These are phyloP conservation scores for Clepsis dumicolana DNA, from an alignment of 2,888 invertebrate species.

Conservation along the genomic window DNA sequence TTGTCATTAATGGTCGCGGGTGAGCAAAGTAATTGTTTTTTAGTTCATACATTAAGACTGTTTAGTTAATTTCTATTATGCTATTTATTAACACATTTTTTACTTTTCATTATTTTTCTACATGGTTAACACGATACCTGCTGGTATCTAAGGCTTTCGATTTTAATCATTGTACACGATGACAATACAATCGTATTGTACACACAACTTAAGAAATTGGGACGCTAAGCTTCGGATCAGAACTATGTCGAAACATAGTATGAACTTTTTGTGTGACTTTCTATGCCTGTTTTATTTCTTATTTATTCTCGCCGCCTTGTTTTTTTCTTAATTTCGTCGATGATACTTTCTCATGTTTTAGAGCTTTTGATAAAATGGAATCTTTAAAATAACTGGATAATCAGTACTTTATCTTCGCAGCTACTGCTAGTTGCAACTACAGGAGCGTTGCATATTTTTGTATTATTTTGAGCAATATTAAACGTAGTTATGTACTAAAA, in stretches of 20 bases:
- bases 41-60: too few species aligned
- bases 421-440: too few species aligned
- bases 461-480: neutral
- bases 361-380: neutral
- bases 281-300: conserved; percentile 46
- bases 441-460: neutral
- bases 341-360: conserved; percentile 27
- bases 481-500: neutral
- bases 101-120: neutral
- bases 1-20: too few species aligned
- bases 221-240: conserved; percentile 46
- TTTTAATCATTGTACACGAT: conserved; percentile 56
- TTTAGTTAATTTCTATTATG: neutral
- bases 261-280: conserved; percentile 56
- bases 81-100: too few species aligned
- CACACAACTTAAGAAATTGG: conserved; percentile 44
- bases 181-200: conserved; percentile 42
- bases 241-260: conserved; percentile 44
- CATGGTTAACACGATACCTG: neutral
- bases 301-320: conserved; percentile 23
- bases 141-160: conserved; percentile 56
- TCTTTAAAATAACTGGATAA: neutral
- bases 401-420: too few species aligned
- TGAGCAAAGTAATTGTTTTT: too few species aligned
- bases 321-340: conserved; percentile 25